phyloP scores from a whole-genome alignment of 2,797 vertebrate genomes.

The Argyrosomus regius region DNA sequence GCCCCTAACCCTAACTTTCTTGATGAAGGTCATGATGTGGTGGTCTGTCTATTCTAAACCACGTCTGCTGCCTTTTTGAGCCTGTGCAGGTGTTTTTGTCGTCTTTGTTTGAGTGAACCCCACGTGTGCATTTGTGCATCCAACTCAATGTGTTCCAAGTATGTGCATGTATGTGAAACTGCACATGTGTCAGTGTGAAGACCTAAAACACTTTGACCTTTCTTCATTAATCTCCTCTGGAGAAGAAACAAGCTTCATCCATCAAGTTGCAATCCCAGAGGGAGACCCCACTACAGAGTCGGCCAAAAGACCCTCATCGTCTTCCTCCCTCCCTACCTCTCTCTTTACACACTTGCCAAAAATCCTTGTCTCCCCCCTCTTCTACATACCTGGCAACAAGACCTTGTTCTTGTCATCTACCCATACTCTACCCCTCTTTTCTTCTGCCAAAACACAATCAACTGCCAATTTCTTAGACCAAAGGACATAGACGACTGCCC shows the following conservation, averaged over 20 bases:
- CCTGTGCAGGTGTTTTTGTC: neutral
- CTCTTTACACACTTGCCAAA: constrained; percentile 40
- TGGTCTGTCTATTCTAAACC: neutral
- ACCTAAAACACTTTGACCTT: constrained; percentile 59
- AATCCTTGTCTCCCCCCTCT: neutral
- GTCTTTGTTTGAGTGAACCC: neutral
- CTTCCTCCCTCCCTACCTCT: constrained; percentile 13
- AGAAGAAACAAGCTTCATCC: constrained; percentile 76
- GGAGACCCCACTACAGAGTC: constrained; percentile 51
- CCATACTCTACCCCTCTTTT: neutral
- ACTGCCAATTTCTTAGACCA: constrained; percentile 20
- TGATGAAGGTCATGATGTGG: neutral
- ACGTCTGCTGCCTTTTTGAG: neutral
- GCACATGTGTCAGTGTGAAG: constrained; percentile 20
- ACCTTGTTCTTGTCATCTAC: constrained; percentile 1
- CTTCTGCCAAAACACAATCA: constrained; percentile 16
- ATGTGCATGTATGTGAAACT: constrained; percentile 9
- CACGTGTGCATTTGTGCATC: neutral
- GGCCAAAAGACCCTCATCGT: constrained; percentile 34
- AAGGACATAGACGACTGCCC: constrained; percentile 5
- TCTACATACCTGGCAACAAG: constrained; percentile 8
- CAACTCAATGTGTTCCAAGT: neutral
- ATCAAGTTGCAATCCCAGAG: constrained; percentile 67
- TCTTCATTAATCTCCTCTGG: constrained; percentile 78
- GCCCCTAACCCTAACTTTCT: neutral